Evolutionary conservation across 1,140 invertebrate genomes (phyloP).

Genomic region (Drosophila navojoa): DNA sequence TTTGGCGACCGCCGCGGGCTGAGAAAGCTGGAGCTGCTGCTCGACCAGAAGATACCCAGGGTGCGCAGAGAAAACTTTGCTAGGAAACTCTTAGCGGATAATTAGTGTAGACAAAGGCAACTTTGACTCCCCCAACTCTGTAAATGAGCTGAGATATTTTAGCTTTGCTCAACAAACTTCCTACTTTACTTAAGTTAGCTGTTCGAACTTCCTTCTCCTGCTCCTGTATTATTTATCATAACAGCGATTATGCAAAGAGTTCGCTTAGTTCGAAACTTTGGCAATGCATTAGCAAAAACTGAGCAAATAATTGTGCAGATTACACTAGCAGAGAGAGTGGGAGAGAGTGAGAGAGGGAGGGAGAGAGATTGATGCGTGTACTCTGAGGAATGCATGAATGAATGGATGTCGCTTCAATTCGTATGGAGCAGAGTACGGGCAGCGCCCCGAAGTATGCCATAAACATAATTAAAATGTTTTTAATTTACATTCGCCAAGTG

Average conservation of each 20-base stretch:
- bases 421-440: slow-evolving; percentile 9
- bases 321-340: no score
- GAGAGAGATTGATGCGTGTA: not conserved
- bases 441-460: slow-evolving; percentile 45
- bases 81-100: slow-evolving; percentile 25
- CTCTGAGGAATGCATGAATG: no score
- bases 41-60: no score
- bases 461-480: slow-evolving; percentile 78
- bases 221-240: slow-evolving; percentile 34
- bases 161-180: slow-evolving; percentile 27
- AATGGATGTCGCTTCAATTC: not conserved
- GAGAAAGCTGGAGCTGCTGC: no score
- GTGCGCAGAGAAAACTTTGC: no score
- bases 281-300: slow-evolving; percentile 13
- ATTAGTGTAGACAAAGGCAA: slow-evolving; percentile 29
- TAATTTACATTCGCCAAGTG: slow-evolving; percentile 60
- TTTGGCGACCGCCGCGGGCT: no score
- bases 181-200: not conserved
- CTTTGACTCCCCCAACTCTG: not conserved
- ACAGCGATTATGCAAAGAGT: slow-evolving; percentile 34
- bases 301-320: not conserved
- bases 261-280: slow-evolving; percentile 19
- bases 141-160: not conserved
- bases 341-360: no score
- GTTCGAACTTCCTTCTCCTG: not conserved